Conservation (phyloP, 2,888 invertebrate genomes). For the Drosophila pseudotalamancana region DNA sequence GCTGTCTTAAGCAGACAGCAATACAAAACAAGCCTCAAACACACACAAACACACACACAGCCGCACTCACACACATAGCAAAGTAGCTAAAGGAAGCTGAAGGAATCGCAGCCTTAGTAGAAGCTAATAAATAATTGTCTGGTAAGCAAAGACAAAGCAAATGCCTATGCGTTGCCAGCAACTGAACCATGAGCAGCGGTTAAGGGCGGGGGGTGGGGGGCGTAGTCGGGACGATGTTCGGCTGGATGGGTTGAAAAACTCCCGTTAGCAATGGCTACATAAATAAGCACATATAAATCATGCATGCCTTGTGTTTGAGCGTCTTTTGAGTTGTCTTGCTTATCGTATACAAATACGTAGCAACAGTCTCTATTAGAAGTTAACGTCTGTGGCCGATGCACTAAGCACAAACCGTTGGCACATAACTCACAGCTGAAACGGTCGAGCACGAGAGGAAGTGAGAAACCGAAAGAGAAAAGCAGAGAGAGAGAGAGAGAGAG, state of each 20-base stretch:
- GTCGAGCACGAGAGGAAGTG: background rate
- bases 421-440: slow-evolving; percentile 32
- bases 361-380: slow-evolving; percentile 57
- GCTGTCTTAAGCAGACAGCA: slow-evolving; percentile 74
- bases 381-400: slow-evolving; percentile 56
- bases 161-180: slow-evolving; percentile 36
- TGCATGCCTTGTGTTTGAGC: slow-evolving; percentile 47
- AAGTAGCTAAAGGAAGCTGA: slow-evolving; percentile 12
- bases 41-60: slow-evolving; percentile 11
- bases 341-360: slow-evolving; percentile 31
- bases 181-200: background rate
- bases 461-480: background rate
- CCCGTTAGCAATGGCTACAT: slow-evolving; percentile 42
- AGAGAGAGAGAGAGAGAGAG: background rate
- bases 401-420: slow-evolving; percentile 19
- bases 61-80: background rate
- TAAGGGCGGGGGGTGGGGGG: slow-evolving; percentile 9
- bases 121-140: slow-evolving; percentile 77
- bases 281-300: slow-evolving; percentile 72
- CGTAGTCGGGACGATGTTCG: no score
- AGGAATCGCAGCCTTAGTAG: slow-evolving; percentile 49
- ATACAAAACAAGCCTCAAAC: slow-evolving; percentile 48
- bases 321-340: slow-evolving; percentile 16
- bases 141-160: slow-evolving; percentile 71
- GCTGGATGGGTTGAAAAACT: slow-evolving; percentile 51